phyloP scores from a whole-genome alignment of 2,888 invertebrate genomes.

The Ligdia adustata region DNA sequence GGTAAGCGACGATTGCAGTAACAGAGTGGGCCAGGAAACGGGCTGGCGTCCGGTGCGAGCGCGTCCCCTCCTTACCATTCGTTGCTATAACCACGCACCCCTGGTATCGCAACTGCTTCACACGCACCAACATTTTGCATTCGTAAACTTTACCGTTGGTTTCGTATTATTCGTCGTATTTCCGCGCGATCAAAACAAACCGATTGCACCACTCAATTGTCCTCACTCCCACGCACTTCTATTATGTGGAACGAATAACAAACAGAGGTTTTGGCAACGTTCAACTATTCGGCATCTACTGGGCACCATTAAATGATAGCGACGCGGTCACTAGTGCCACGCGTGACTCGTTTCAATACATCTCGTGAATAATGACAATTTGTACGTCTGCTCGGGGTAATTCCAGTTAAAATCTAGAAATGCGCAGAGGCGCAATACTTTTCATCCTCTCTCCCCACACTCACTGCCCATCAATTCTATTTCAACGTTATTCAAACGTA shows the following conservation, averaged over 20 bases:
- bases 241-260: background rate
- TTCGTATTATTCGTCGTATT: constrained; percentile 5
- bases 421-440: too few species aligned
- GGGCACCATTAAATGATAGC: constrained; percentile 2
- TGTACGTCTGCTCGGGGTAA: too few species aligned
- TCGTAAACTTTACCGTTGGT: constrained; percentile 6
- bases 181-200: constrained; percentile 6
- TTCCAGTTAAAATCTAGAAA: too few species aligned
- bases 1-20: too few species aligned
- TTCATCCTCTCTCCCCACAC: background rate
- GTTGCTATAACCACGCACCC: background rate
- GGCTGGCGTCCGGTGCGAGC: constrained; percentile 7
- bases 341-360: too few species aligned
- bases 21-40: constrained; percentile 1
- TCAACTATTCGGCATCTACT: constrained; percentile 1
- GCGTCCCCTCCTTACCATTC: constrained; percentile 1
- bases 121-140: too few species aligned
- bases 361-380: too few species aligned
- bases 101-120: too few species aligned
- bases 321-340: too few species aligned
- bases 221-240: constrained; percentile 1
- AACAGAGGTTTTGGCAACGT: constrained; percentile 1
- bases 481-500: too few species aligned
- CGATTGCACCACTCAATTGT: background rate
- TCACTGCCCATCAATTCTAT: too few species aligned